Evolutionary conservation across 2,888 invertebrate species (phyloP), one percentile per base, ranked within the genome.

Genomic region (Tolmerus cingulatus): DNA sequence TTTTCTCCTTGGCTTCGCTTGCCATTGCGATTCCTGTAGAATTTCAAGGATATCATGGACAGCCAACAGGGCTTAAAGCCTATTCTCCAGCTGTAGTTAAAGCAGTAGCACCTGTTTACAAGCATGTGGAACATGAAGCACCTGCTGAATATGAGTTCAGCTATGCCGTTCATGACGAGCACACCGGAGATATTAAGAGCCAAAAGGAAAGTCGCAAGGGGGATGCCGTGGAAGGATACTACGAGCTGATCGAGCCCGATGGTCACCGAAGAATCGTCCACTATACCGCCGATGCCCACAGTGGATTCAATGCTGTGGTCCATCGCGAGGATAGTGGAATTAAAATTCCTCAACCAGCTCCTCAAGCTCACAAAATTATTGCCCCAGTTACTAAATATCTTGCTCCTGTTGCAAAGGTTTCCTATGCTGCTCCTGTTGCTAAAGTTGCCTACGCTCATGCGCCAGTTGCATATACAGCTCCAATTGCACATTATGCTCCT

Each of bases 271-370:
- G 93, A 88, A 91, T 91, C 87, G 93, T 93, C 34, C 91, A 93
- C 77, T 93, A 93, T 90, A 91, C 91, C 85, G 93, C 93, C 87
- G 93, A 93, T 90, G 90, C 91, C 23, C 91, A 91, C 89, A 91
- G 91, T 88, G 93, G 93, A 88, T 93, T 93, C 91, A 92, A 93
- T 89, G 93, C 93, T 84, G 91, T 93, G 34, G 93, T 93, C 23
- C 91, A 91, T 89, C 92, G 91, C 87, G 92, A 92, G 90, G 86
- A 86, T n/a, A 86, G 84, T 57, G 86, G 87, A 23, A 86, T 88
- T 19, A 78, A 74, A 74, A 57, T 86, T 34, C 87, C 87, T 43
- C 78, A 77, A 46, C 85, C 88, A 66, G 74, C 74, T 34, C 74
- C 40, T 34, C 55, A 81, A 55, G n/a, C 57, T 55, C 57, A 81